A percentile compares a stretch with the other conserved stretches of the same genome.
Conservation (phyloP, 2,797 vertebrate species). For the Thripadectes ignobilis region DNA sequence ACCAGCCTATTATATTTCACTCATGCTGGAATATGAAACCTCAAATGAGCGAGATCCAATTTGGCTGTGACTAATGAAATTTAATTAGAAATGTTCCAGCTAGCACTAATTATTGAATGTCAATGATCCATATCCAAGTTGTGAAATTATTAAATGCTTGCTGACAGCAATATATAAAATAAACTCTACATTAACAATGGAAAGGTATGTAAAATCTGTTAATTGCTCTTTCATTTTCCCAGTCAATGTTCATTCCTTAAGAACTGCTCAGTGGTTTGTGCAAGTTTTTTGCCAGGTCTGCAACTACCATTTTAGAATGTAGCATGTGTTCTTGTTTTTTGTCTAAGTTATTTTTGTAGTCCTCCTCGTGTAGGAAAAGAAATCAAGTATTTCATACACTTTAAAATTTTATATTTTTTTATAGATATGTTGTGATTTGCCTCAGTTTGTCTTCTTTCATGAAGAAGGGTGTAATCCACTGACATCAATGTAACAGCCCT, state of each 20-base stretch:
- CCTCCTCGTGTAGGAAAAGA: not conserved
- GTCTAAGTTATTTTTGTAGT: not conserved
- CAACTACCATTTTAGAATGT: not conserved
- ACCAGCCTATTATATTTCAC: not conserved
- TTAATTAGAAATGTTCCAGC: not conserved
- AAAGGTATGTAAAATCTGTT: not conserved
- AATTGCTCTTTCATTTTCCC: not conserved
- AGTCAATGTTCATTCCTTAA: not conserved
- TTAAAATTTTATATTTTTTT: not conserved
- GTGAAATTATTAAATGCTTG: not conserved
- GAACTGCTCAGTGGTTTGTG: not conserved
- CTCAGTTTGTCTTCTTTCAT: not conserved
- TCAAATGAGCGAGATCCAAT: not conserved
- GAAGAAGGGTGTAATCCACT: not conserved
- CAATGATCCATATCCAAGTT: not conserved
- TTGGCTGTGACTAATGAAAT: not conserved
- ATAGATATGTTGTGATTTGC: not conserved
- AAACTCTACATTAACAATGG: not conserved
- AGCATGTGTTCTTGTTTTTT: not conserved
- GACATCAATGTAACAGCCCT: not conserved
- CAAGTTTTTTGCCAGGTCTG: not conserved
- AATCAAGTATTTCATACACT: not conserved
- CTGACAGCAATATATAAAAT: not conserved
- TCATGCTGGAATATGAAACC: not conserved
- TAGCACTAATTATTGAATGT: not conserved